phyloP scores from a whole-genome alignment of 2,888 invertebrate species.

The Noctua fimbriata region DNA sequence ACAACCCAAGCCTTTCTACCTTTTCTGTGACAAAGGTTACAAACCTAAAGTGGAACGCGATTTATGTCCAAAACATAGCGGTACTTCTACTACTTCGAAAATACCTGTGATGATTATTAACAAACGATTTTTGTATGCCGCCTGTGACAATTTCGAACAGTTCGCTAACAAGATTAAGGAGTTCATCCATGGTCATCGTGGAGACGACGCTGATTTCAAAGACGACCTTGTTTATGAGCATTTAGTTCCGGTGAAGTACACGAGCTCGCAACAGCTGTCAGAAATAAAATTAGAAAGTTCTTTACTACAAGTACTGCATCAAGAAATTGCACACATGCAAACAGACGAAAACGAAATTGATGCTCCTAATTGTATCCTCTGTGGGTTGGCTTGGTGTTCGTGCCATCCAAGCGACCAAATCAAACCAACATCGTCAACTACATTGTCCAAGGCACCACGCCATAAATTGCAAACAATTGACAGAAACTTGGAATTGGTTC shows the following conservation, averaged over 20 bases:
- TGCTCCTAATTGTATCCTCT: constrained; percentile 72
- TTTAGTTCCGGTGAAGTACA: constrained; percentile 78
- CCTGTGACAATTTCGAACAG: constrained; percentile 82
- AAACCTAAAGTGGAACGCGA: constrained; percentile 76
- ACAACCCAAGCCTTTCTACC: constrained; percentile 80
- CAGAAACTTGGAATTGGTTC: constrained; percentile 78
- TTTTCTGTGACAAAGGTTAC: constrained; percentile 81
- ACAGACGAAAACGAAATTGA: constrained; percentile 65
- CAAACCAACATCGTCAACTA: not conserved
- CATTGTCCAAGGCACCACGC: not conserved
- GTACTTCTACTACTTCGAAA: constrained; percentile 78
- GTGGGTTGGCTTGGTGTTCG: constrained; percentile 69
- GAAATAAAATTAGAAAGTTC: constrained; percentile 83
- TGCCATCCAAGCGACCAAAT: constrained; percentile 15
- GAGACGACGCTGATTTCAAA: constrained; percentile 74
- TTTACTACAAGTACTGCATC: constrained; percentile 81
- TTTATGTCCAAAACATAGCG: constrained; percentile 79
- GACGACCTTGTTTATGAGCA: constrained; percentile 78
- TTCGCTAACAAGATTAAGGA: constrained; percentile 79
- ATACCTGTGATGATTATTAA: constrained; percentile 84
- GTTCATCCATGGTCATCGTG: constrained; percentile 75
- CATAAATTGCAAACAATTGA: constrained; percentile 73
- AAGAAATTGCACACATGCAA: constrained; percentile 75
- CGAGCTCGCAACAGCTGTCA: constrained; percentile 71
- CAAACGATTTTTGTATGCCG: constrained; percentile 82